A percentile compares a stretch with the other conserved stretches of the same genome.
These are phyloP conservation scores for Papilio elwesi DNA, from an alignment of 2,888 invertebrate genomes.

Conservation along the genomic window DNA sequence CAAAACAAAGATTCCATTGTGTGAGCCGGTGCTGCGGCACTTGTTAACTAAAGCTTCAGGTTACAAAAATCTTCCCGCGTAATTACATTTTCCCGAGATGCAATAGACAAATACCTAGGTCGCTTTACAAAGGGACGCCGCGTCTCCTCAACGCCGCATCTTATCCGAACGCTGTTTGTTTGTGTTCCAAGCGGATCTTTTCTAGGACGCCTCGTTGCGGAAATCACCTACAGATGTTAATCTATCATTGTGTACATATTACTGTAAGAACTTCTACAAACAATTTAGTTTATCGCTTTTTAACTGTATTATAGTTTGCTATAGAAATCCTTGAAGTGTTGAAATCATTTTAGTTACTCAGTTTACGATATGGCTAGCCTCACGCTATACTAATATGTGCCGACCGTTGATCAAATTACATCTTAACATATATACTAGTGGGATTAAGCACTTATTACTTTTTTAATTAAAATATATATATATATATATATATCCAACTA, in stretches of 20 bases:
- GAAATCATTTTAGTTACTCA: too few species aligned
- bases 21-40: neutral
- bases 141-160: conserved; percentile 6
- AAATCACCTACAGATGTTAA: neutral
- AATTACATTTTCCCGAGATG: conserved; percentile 9
- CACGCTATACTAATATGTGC: too few species aligned
- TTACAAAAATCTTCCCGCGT: conserved; percentile 18
- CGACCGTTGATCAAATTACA: too few species aligned
- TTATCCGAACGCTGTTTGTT: conserved; percentile 15
- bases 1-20: neutral
- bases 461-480: too few species aligned
- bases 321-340: too few species aligned
- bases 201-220: conserved; percentile 6
- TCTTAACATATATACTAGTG: too few species aligned
- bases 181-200: conserved; percentile 6
- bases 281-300: too few species aligned
- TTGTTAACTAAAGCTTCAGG: conserved; percentile 12
- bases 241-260: neutral
- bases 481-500: too few species aligned
- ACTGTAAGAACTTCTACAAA: neutral
- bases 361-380: too few species aligned
- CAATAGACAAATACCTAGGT: conserved; percentile 4
- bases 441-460: too few species aligned
- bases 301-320: too few species aligned
- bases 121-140: conserved; percentile 1